Evolutionary conservation across 1,140 invertebrate genomes (phyloP).

Genomic region (Drosophila ohnishii): DNA sequence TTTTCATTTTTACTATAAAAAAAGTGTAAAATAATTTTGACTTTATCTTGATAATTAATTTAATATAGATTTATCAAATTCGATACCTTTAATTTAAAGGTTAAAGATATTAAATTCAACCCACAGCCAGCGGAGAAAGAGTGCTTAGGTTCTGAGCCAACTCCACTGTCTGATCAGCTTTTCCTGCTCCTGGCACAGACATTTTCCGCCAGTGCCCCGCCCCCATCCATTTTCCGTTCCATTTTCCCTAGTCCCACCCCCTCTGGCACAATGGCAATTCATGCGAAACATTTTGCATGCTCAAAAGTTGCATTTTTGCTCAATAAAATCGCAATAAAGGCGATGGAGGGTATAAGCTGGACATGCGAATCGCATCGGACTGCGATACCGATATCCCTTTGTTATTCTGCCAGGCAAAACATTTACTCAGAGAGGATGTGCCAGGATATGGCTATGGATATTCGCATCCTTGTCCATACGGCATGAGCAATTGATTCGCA

Average conservation of each 20-base stretch:
- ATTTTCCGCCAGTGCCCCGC: not conserved
- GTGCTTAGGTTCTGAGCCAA: constrained; percentile 3
- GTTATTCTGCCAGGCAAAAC: constrained; percentile 56
- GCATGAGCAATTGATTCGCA: constrained; percentile 72
- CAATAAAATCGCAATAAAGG: constrained; percentile 79
- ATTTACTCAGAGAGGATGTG: constrained; percentile 62
- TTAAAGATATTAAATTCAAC: not conserved
- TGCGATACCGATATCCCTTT: constrained; percentile 43
- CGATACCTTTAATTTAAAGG: too few species aligned
- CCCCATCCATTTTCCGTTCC: constrained; percentile 6
- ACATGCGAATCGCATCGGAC: constrained; percentile 37
- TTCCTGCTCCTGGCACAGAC: constrained; percentile 17
- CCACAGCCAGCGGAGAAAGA: too few species aligned
- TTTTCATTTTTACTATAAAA: not conserved
- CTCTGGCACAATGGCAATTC: constrained; percentile 54
- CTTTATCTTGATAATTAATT: too few species aligned
- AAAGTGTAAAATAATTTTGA: too few species aligned
- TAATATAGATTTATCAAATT: too few species aligned
- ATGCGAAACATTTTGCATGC: constrained; percentile 67
- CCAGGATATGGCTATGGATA: constrained; percentile 42
- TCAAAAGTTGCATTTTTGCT: constrained; percentile 74
- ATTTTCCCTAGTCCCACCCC: not conserved
- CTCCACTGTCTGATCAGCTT: constrained; percentile 14
- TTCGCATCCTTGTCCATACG: constrained; percentile 39
- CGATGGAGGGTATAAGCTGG: constrained; percentile 52